phyloP scores from a whole-genome alignment of 2,797 vertebrate genomes.

The Fistularia commersonii region DNA sequence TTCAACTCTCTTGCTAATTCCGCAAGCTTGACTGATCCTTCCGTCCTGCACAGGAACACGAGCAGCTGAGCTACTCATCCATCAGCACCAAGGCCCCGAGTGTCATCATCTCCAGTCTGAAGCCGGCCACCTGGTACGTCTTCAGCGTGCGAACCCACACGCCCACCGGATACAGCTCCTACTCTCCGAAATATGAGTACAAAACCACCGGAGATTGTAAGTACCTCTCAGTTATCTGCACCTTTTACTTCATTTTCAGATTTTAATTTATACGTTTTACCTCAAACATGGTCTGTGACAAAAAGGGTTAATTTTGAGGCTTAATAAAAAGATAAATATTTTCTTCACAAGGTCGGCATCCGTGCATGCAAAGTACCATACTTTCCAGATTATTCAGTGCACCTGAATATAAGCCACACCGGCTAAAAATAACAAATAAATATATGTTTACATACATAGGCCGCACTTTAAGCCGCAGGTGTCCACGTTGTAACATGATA shows the following conservation, averaged over 20 bases:
- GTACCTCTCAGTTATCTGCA: constrained; percentile 23
- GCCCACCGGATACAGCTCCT: constrained; percentile 87
- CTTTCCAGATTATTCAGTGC: too few species aligned
- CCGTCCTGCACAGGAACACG: constrained; percentile 80
- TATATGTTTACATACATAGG: too few species aligned
- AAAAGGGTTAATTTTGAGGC: too few species aligned
- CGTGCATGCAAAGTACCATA: too few species aligned
- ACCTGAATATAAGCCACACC: too few species aligned
- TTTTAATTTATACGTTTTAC: not conserved
- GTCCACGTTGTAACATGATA: too few species aligned
- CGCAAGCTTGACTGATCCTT: not conserved
- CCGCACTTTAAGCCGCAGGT: too few species aligned
- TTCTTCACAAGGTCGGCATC: too few species aligned
- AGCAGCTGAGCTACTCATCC: constrained; percentile 92
- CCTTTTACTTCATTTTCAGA: not conserved
- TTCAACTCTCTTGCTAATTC: not conserved
- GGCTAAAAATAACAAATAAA: too few species aligned
- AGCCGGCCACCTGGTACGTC: constrained; percentile 90
- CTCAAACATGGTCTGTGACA: too few species aligned
- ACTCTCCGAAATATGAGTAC: constrained; percentile 90
- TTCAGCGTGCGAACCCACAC: constrained; percentile 90
- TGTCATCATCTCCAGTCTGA: constrained; percentile 91
- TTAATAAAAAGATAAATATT: too few species aligned
- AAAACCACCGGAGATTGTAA: constrained; percentile 86
- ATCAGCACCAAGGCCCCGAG: constrained; percentile 91